A percentile compares a stretch with the other conserved stretches of the same genome.
Conservation (phyloP, 2,113 vertebrate species). For the Tachysurus fulvidraco region DNA sequence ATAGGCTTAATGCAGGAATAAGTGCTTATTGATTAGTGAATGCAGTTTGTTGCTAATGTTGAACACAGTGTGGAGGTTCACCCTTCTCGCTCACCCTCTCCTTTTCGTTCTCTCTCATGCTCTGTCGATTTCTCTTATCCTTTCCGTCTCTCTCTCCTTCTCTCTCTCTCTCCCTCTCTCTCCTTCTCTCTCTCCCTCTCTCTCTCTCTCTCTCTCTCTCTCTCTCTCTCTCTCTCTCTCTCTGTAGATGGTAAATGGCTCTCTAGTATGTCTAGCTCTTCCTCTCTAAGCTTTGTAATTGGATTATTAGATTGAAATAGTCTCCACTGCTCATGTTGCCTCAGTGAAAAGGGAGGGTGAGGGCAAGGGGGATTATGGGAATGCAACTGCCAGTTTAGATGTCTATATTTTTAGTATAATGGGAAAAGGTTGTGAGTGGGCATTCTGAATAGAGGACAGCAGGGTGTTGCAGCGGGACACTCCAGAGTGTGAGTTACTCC, state of each 20-base stretch:
- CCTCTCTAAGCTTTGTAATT: conserved; percentile 74
- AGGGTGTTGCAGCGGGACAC: not conserved
- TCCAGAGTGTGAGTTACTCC: not conserved
- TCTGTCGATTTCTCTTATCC: not conserved
- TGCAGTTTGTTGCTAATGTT: conserved; percentile 41
- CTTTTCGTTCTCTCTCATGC: not conserved
- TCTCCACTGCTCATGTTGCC: conserved; percentile 64
- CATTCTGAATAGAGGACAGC: not conserved
- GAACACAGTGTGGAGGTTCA: conserved; percentile 16
- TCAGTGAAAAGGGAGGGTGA: conserved; percentile 60
- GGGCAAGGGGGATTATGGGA: conserved; percentile 63
- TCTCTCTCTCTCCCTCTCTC: not conserved
- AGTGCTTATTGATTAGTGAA: conserved; percentile 45
- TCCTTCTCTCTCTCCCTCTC: not conserved
- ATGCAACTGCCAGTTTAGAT: conserved; percentile 69
- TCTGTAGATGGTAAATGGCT: not conserved
- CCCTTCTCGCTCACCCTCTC: not conserved
- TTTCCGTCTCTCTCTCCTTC: not conserved
- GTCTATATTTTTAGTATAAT: conserved; percentile 60
- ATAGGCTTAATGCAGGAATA: conserved; percentile 28
- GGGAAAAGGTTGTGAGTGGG: conserved; percentile 39
- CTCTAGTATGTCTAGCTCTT: conserved; percentile 42
- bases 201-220: not conserved
- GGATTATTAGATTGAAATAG: conserved; percentile 79
- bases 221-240: not conserved